Evolutionary conservation across 2,113 vertebrate species (phyloP), one percentile per base, ranked within the genome.

Genomic region (Bombycilla garrulus): DNA sequence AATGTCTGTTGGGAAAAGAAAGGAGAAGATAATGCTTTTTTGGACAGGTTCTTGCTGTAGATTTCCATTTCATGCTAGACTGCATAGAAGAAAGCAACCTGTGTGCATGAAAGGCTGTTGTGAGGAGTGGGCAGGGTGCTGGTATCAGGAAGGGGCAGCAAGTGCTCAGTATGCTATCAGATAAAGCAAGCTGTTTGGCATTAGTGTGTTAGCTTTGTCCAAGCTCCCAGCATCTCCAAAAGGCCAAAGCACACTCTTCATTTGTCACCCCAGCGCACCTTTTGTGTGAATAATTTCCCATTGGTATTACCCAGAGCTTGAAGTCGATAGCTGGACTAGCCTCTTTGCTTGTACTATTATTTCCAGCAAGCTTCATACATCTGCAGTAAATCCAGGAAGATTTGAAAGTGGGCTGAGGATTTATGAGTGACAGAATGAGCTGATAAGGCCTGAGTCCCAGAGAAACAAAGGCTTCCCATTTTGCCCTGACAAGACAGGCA

Each of bases 191-290:
- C 97, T 98, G 98, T 98, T 98, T 97, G 97, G 98, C 97, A 98
- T 99, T 98, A 97, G 97, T 83, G 96, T 96, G 97, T 93, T 71
- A 88, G 98, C 98, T 99, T 99, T 99, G 98, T 99, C 97, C 96
- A 58, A 94, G 95, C 86, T 88, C 95, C 95, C 80, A 87, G 97
- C 93, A 95, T 95, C 97, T 97, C 98, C 97, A 98, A 90, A 98
- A 98, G 96, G 81, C 96, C 97, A 97, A 95, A 90, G 98, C 98
- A 94, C 97, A 98, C 98, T 98, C 98, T 98, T 98, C 98, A 98
- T 99, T 99, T 99, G 98, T 98, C 99, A 99, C 98, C 99, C 98
- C 98, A 98, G 97, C 95, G 98, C 98, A 98, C 98, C 99, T 99
- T 99, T 99, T 99, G 99, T 99, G 97, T 93, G 71, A 92, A 87